Evolutionary conservation across 2,888 invertebrate species (phyloP), one percentile per base, ranked within the genome.

Genomic region (Acanthacorydalis orientalis): DNA sequence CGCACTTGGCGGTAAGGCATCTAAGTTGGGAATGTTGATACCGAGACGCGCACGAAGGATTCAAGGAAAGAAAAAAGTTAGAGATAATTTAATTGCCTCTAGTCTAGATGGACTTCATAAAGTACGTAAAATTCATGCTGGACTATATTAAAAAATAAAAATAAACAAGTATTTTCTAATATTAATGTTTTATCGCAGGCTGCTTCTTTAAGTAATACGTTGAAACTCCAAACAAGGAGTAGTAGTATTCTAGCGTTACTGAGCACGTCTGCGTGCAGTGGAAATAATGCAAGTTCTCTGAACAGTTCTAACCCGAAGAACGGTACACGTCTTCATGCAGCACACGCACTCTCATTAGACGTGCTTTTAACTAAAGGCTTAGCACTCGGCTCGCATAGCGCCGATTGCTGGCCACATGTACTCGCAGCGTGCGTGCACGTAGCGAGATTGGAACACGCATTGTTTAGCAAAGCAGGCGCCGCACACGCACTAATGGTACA

Each of bases 331-430:
- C 77, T 91, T 51, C 77, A 89, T 41, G 83, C 89, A 32, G 87
- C 91, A 0, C 93, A 95, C 59, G 89, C 91, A 0, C 69, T 95
- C 52, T 92, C 91, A 38, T 78, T 96, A 69, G 93, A 96, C 62
- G 87, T 95, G 14, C 74, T 96, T 23, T 74, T 96, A 49, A 75
- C 67, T 46, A 60, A 60, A 56, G 92, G 93, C 2, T 69, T 96
- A 45, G 92, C 93, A 60, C 73, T 93, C 7, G 93, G 91, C 4
- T 89, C 91, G 37, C 91, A 92, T 59, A 88, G 92, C 31, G 77
- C 88, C 14, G 88, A 90, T 53, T 95, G 95, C 58, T 96, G 96
- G 96, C 85, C 87, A 52, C 92, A 96, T 60, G 88, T 96, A 50
- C 91, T 97, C 61, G 81, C 85, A 57, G 92, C 92, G 15, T 92